These are phyloP conservation scores for Leiothrix lutea DNA, from an alignment of 2,113 vertebrate genomes.

Conservation along the genomic window DNA sequence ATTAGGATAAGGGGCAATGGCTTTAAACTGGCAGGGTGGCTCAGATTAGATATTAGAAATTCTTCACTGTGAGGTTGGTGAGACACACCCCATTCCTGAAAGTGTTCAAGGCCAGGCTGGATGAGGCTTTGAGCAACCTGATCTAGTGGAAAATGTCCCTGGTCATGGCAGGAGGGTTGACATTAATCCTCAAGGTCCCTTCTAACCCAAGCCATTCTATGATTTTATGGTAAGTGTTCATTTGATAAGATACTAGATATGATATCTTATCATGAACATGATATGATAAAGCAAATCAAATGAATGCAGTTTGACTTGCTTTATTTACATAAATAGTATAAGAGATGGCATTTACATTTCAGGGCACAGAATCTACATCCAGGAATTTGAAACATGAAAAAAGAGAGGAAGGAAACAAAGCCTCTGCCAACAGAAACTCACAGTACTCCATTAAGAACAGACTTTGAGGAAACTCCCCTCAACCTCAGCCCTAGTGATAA, in stretches of 20 bases:
- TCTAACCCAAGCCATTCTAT: background rate
- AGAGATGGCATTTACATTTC: background rate
- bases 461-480: background rate
- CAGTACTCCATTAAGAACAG: background rate
- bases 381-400: background rate
- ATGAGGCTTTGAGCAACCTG: background rate
- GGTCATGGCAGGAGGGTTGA: background rate
- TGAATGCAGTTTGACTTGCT: background rate
- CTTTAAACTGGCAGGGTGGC: background rate
- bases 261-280: background rate
- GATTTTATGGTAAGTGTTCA: background rate
- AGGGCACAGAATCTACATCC: background rate
- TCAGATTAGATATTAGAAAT: background rate
- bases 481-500: background rate
- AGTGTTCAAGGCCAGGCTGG: background rate
- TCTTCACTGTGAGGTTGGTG: background rate
- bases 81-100: rapidly evolving
- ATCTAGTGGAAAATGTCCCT: background rate
- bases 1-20: background rate
- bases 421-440: background rate
- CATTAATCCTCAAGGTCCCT: background rate
- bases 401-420: background rate
- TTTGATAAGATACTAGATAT: background rate
- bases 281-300: background rate
- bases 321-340: background rate